These are phyloP conservation scores for Agapornis roseicollis DNA, from an alignment of 2,113 vertebrate species.

Conservation along the genomic window DNA sequence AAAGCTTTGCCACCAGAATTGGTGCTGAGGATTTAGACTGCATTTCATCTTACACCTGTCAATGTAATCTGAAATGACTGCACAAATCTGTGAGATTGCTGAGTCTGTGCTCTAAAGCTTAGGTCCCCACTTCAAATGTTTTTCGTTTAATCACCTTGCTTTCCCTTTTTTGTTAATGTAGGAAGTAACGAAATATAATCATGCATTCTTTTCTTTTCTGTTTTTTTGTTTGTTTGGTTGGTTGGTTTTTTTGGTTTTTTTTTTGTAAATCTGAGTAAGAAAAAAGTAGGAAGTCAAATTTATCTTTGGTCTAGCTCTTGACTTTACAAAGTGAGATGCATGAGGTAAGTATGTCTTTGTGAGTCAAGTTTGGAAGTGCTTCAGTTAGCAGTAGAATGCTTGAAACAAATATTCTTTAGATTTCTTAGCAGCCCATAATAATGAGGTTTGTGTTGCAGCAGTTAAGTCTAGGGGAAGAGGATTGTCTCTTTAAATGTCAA, in stretches of 20 bases:
- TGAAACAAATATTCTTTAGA: neutral
- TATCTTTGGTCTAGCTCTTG: neutral
- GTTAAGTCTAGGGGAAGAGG: neutral
- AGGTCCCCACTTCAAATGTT: neutral
- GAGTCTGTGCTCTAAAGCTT: neutral
- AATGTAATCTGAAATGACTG: neutral
- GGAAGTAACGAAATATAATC: neutral
- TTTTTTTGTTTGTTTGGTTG: too few species aligned
- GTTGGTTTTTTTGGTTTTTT: too few species aligned
- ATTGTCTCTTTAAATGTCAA: neutral
- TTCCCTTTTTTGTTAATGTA: neutral
- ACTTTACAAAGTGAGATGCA: neutral
- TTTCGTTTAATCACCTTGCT: neutral
- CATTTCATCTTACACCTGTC: neutral
- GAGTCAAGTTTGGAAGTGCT: neutral
- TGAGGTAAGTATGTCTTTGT: neutral
- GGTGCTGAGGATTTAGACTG: neutral
- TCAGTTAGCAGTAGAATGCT: neutral
- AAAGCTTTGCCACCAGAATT: neutral
- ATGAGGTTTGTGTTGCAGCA: neutral
- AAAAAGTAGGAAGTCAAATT: neutral
- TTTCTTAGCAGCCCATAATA: neutral
- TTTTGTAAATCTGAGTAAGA: neutral
- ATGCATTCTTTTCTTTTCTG: neutral
- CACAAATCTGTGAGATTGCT: neutral